Base-by-base conservation (phyloP, 2,888 invertebrate genomes). In the Myathropa florea region DNA sequence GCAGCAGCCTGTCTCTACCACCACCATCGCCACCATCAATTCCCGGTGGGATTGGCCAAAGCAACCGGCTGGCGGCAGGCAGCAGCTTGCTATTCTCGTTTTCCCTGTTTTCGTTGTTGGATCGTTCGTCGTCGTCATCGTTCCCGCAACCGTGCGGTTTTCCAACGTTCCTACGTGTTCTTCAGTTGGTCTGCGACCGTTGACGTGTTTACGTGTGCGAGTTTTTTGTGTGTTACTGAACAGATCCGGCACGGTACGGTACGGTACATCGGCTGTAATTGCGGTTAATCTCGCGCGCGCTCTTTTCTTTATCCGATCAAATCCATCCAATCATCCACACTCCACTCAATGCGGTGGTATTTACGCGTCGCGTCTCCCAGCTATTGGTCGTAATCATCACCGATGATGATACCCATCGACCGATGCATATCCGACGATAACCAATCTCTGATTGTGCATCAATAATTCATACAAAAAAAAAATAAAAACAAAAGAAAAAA, bases 181-280 rank as follows among this genome's bases (percentile, higher is more conserved):
- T 90, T 93, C 91, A 93, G 92, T 93, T 92, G 91, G 92, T 91
- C 91, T 90, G 91, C 90, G 91, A 92, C 92, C 91, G 92, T 92
- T 92, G 92, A 89, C 91, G 91, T 90, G 91, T 88, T 89, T 90
- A 89, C 89, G 89, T 89, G 89, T 89, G 82, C 76, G 84, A 85
- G 83, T 88, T 85, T 77, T 79, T 79, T 87, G 75, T 84, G 87
- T 88, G 83, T 72, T 60, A 70, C 61, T 75, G 55, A 72, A 80
- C 77, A 68, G 77, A 70, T 83, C 63, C 71, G 73, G 70, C 68
- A 82, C 85, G 72, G 85, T 85, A 75, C 81, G 80, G 71, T 85
- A 75, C 55, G 64, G 71, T 39, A 39, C 46, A 46, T 12, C 87
- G 83, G 76, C 81, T 82, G 76, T 78, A 78, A 76, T 80, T 84